Evolutionary conservation across 2,797 vertebrate species (phyloP), one percentile per base, ranked within the genome.

Genomic region (Chiroxiphia lanceolata): DNA sequence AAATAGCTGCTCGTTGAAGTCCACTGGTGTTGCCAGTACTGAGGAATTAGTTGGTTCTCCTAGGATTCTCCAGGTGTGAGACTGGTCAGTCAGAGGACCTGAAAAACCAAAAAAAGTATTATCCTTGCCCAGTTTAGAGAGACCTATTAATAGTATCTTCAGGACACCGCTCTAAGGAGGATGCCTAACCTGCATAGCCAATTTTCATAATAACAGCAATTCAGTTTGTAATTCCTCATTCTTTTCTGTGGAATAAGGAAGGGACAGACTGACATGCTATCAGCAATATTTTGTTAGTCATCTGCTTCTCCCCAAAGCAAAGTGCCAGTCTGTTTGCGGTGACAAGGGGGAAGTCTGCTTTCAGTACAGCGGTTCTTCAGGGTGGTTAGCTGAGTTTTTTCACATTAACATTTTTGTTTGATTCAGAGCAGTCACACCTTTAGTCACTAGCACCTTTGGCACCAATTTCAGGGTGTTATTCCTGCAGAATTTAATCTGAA

Each of bases 21-120:
- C 60, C 65, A 22, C 19, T 6, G 95, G 71, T 54, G 56, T 20
- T 60, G 75, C 45, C 29, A 40, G 40, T 22, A 68, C 36, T 2
- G 97, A 97, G 33, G 87, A 87, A 75, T 97, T 96, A 51, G 69
- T 71, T 1, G 13, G 53, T 74, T 92, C 92, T 89, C n/a, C 83
- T 44, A 48, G 6, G 42, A 77, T 74, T 84, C 59, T 94, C 84
- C 63, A 89, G 42, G 68, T 70, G 44, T 0, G 89, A 63, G 95
- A 61, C 17, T 31, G 78, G 22, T 95, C 94, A 54, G 88, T 57
- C 51, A 94, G 42, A 5, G 96, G 75, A 94, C 87, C 97, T 97
- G 64, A 44, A 90, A 92, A 94, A 68, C 26, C 54, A 77, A 72
- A 72, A 63, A 11, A 56, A 75, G 2, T 19, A 40, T 87, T 54